These are phyloP conservation scores for Eurois occulta DNA, from an alignment of 2,888 invertebrate species.

Conservation along the genomic window DNA sequence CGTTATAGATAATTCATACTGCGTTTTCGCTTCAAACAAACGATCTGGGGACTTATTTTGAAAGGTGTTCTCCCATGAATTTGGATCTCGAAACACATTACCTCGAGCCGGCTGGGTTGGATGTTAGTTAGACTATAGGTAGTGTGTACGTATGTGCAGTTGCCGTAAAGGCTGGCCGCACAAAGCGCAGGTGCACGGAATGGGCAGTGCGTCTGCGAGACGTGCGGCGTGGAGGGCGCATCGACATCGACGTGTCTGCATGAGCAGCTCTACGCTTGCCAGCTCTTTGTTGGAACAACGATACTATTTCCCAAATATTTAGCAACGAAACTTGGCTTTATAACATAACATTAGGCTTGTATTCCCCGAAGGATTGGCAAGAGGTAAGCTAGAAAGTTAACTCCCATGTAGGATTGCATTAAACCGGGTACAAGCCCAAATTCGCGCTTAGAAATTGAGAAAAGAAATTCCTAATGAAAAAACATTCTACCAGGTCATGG, in stretches of 20 bases:
- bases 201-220: slow-evolving; percentile 51
- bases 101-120: slow-evolving; percentile 31
- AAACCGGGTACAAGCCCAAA: background rate
- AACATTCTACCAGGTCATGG: background rate
- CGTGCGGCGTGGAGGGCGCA: slow-evolving; percentile 44
- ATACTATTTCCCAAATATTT: slow-evolving; percentile 31
- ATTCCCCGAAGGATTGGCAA: background rate
- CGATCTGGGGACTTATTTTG: background rate
- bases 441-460: background rate
- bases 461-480: background rate
- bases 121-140: slow-evolving; percentile 24
- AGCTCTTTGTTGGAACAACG: slow-evolving; percentile 35
- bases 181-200: slow-evolving; percentile 57
- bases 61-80: slow-evolving; percentile 24
- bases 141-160: slow-evolving; percentile 30
- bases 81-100: slow-evolving; percentile 35
- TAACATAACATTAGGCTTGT: background rate
- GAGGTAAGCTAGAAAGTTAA: background rate
- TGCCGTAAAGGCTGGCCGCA: slow-evolving; percentile 50
- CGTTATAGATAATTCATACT: background rate
- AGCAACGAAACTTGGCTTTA: background rate
- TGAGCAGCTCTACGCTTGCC: slow-evolving; percentile 27
- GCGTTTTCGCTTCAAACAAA: background rate
- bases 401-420: background rate
- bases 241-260: slow-evolving; percentile 51